Evolutionary conservation across 2,113 vertebrate species (phyloP).

Genomic region (Erythrocercus mccallii): DNA sequence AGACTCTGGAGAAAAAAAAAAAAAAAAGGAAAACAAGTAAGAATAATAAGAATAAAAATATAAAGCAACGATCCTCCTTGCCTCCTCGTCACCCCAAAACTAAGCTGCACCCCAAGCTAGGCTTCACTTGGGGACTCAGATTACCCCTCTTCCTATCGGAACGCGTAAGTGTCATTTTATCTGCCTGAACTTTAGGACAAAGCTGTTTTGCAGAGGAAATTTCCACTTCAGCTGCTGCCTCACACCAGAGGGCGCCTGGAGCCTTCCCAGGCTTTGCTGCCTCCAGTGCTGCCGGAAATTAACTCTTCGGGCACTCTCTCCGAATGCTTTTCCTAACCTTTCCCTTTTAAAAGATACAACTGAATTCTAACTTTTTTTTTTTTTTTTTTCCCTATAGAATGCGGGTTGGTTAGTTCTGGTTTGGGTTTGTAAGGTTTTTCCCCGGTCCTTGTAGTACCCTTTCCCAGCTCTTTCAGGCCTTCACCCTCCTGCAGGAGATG

Average conservation of each 20-base stretch:
- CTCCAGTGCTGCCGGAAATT: background rate
- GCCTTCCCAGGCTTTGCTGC: background rate
- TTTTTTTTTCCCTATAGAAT: background rate
- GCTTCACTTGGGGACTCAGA: background rate
- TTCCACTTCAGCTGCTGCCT: background rate
- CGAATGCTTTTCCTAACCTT: background rate
- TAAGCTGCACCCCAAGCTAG: background rate
- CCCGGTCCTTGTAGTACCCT: background rate
- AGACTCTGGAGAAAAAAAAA: background rate
- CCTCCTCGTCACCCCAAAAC: background rate
- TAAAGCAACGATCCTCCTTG: background rate
- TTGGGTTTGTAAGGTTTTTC: background rate
- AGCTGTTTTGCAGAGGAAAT: slow-evolving; percentile 41
- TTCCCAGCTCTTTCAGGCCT: background rate
- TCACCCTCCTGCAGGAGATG: background rate
- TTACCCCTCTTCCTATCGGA: background rate
- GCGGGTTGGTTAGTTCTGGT: background rate
- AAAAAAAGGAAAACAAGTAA: background rate
- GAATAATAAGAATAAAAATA: background rate
- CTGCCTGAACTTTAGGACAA: background rate
- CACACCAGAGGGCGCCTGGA: slow-evolving; percentile 50
- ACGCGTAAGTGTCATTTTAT: background rate
- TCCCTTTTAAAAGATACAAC: background rate
- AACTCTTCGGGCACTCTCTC: background rate
- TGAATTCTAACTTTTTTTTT: background rate